Percentiles rank a stretch among this genome's conserved stretches.
Conservation (phyloP, 2,797 vertebrate genomes). For the Hemibagrus guttatus region DNA sequence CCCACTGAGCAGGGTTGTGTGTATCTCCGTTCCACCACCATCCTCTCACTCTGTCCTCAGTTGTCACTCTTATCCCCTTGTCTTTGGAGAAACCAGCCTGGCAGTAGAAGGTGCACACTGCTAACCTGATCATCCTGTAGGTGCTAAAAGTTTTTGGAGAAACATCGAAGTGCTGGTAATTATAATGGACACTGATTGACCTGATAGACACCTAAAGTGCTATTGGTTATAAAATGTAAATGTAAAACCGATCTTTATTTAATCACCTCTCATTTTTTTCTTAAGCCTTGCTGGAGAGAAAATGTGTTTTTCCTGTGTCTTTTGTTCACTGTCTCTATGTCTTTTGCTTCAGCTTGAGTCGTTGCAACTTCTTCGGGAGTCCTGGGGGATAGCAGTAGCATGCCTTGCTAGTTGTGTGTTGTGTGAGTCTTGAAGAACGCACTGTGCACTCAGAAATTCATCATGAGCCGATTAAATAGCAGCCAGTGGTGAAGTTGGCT, state of each 20-base stretch:
- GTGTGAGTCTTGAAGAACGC: constrained; percentile 23
- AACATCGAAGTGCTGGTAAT: background rate
- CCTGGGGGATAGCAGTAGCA: constrained; percentile 28
- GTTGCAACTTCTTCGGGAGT: constrained; percentile 31
- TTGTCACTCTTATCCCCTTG: constrained; percentile 31
- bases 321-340: constrained; percentile 26
- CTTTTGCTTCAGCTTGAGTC: constrained; percentile 22
- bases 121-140: background rate
- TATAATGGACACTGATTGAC: background rate
- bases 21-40: constrained; percentile 21
- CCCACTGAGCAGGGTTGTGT: constrained; percentile 45
- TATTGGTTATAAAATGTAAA: background rate
- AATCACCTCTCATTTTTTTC: background rate
- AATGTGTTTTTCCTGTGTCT: constrained; percentile 5
- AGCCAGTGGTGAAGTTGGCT: constrained; percentile 30
- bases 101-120: constrained; percentile 5
- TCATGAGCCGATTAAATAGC: constrained; percentile 14
- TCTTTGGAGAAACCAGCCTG: constrained; percentile 24
- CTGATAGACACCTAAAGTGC: background rate
- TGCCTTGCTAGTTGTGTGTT: constrained; percentile 43
- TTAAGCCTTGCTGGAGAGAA: constrained; percentile 21
- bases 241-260: background rate
- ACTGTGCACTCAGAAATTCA: constrained; percentile 19
- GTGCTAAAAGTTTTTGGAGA: background rate
- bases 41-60: constrained; percentile 43